A percentile compares a stretch with the other conserved stretches of the same genome.
Conservation (phyloP, 2,113 vertebrate species). For the Cyanoliseus patagonus region DNA sequence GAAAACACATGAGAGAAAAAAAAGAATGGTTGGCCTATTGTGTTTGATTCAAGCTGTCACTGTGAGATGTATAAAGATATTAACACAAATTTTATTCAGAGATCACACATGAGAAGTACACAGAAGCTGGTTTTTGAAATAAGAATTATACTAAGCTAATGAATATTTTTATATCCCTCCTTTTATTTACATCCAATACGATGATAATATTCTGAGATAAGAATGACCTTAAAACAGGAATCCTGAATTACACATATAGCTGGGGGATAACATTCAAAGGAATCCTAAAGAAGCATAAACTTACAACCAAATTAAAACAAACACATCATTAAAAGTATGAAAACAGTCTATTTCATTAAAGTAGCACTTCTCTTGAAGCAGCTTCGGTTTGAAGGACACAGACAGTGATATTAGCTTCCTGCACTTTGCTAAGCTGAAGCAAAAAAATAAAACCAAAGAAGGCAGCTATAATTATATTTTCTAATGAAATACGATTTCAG, state of each 20-base stretch:
- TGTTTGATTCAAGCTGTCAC: neutral
- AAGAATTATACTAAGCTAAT: neutral
- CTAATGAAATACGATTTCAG: neutral
- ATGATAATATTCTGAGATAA: neutral
- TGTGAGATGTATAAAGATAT: neutral
- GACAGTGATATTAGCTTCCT: neutral
- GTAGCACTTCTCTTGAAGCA: neutral
- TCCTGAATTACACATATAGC: neutral
- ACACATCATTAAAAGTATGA: constrained; percentile 7
- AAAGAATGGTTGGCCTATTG: neutral
- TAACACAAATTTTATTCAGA: neutral
- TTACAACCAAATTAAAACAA: constrained; percentile 45
- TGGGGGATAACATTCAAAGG: neutral
- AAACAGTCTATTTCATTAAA: constrained; percentile 25
- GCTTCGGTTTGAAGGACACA: neutral
- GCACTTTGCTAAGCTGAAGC: neutral
- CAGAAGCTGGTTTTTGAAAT: neutral
- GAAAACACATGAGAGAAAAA: neutral
- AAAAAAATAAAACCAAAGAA: fast-evolving
- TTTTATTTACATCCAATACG: neutral
- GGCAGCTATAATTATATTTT: neutral
- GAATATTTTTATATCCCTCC: neutral
- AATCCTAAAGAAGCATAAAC: constrained; percentile 15
- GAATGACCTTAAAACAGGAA: constrained; percentile 23
- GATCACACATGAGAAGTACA: neutral